These are phyloP conservation scores for Panthera uncia DNA, from an alignment of 2,113 vertebrate species.

Conservation along the genomic window DNA sequence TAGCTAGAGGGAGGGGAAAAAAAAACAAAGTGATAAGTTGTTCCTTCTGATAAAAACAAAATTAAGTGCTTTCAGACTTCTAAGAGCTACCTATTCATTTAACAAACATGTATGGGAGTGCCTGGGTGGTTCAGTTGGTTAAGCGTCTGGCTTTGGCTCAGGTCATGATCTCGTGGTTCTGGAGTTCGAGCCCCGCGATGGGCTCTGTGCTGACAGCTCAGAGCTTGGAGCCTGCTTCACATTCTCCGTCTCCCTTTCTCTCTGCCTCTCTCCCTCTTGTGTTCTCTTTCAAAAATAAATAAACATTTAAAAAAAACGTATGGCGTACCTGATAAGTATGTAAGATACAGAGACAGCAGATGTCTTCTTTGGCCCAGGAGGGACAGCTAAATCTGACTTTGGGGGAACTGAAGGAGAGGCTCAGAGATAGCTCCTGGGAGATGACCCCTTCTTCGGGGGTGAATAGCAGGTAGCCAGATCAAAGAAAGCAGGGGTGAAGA, in stretches of 20 bases:
- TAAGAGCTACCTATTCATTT: conserved; percentile 20
- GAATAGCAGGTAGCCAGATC: background rate
- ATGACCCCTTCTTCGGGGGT: background rate
- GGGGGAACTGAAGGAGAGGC: background rate
- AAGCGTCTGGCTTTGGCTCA: no score
- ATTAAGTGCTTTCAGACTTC: background rate
- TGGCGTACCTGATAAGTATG: background rate
- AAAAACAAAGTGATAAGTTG: background rate
- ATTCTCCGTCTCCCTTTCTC: no score
- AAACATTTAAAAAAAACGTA: background rate
- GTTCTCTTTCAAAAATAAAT: no score
- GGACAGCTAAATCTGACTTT: background rate
- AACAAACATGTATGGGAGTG: background rate
- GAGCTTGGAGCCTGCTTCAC: no score
- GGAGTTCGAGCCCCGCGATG: no score
- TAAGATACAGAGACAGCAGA: background rate
- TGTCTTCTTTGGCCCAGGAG: background rate
- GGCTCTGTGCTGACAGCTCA: no score
- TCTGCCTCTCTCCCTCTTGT: no score
- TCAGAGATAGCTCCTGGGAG: background rate
- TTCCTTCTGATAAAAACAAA: conserved; percentile 13
- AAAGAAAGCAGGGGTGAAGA: background rate
- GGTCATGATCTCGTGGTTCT: no score
- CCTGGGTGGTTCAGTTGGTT: no score
- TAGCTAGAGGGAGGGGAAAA: background rate